Evolutionary conservation across 1,140 invertebrate species (phyloP).

Genomic region (Zophobas atratus): DNA sequence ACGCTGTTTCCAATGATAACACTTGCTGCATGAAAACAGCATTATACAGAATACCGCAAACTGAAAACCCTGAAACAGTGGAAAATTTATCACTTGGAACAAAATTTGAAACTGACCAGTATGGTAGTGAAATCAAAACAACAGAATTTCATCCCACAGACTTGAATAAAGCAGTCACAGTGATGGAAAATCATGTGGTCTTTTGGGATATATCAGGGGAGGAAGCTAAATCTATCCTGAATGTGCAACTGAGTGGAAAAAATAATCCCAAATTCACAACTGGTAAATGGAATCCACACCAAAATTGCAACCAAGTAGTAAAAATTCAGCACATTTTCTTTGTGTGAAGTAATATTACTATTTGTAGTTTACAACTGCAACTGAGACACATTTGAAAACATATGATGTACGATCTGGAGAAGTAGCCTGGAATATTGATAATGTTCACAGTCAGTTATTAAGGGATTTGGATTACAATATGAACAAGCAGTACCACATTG

Average conservation of each 20-base stretch:
- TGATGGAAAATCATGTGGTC: constrained; percentile 80
- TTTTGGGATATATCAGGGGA: constrained; percentile 71
- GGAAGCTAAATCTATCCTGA: constrained; percentile 70
- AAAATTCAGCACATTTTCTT: neutral
- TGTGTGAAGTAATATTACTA: neutral
- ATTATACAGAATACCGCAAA: constrained; percentile 79
- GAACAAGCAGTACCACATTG: constrained; percentile 95
- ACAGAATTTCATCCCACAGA: constrained; percentile 91
- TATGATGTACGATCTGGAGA: constrained; percentile 87
- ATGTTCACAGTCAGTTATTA: constrained; percentile 90
- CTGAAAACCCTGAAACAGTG: constrained; percentile 68
- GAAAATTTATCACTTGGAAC: constrained; percentile 69
- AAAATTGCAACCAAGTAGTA: constrained; percentile 85
- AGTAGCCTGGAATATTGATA: constrained; percentile 86
- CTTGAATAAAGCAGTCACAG: constrained; percentile 77
- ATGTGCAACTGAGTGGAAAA: constrained; percentile 74
- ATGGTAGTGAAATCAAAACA: constrained; percentile 83
- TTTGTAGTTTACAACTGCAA: constrained; percentile 64
- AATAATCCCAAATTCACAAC: constrained; percentile 83
- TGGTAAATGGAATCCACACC: constrained; percentile 96
- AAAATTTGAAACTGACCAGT: constrained; percentile 72
- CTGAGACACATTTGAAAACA: constrained; percentile 85
- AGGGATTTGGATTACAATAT: constrained; percentile 97
- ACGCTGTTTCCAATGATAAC: constrained; percentile 75
- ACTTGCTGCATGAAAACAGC: constrained; percentile 79